phyloP scores from a whole-genome alignment of 2,797 vertebrate genomes.

The Eulemur mongoz region DNA sequence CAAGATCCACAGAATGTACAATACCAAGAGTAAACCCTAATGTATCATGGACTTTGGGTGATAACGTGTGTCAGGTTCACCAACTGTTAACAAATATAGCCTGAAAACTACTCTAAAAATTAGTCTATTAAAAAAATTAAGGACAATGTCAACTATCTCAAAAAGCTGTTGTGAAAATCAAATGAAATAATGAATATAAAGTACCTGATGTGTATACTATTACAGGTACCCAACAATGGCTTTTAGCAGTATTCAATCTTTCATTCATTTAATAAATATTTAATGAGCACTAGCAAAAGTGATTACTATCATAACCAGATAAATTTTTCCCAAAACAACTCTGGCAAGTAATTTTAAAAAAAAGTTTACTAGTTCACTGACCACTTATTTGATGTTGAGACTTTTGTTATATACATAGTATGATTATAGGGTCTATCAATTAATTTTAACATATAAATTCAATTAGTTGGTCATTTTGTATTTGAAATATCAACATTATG shows the following conservation, averaged over 20 bases:
- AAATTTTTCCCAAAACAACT: neutral
- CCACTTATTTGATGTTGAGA: slow-evolving; percentile 17
- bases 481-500: slow-evolving; percentile 23
- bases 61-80: neutral
- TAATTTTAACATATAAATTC: slow-evolving; percentile 48
- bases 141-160: neutral
- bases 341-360: neutral
- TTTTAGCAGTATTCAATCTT: neutral
- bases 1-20: neutral
- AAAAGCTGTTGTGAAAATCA: neutral
- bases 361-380: slow-evolving; percentile 6
- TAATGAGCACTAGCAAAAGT: slow-evolving; percentile 26
- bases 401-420: neutral
- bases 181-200: slow-evolving; percentile 1
- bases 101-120: slow-evolving; percentile 33
- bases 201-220: neutral
- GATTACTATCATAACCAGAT: neutral
- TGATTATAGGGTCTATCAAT: neutral
- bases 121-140: slow-evolving; percentile 2
- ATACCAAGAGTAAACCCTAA: neutral
- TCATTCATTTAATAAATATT: slow-evolving; percentile 42
- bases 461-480: neutral
- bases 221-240: neutral
- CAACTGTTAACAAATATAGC: neutral
- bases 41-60: neutral